A percentile compares a stretch with the other conserved stretches of the same genome.
Evolutionary conservation across 2,888 invertebrate genomes (phyloP).

Genomic region (Drosophila stalkeri): DNA sequence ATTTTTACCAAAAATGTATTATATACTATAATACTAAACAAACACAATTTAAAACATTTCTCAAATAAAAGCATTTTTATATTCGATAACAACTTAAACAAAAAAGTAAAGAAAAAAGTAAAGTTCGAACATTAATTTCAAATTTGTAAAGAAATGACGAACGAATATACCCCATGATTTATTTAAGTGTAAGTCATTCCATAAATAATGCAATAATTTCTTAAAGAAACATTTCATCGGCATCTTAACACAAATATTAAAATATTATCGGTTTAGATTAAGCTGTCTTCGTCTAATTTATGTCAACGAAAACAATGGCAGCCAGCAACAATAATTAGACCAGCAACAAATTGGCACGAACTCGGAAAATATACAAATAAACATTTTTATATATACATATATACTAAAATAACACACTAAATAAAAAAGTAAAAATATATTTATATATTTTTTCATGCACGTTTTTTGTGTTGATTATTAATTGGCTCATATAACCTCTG

Average conservation of each 20-base stretch:
- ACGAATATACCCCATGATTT: neutral
- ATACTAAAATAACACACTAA: constrained; percentile 4
- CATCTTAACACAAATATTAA: constrained; percentile 30
- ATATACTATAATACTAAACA: neutral
- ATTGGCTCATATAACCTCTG: constrained; percentile 59
- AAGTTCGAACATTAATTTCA: neutral
- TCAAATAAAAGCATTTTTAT: too few relatives aligned
- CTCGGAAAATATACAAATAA: constrained; percentile 5
- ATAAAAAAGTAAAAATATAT: neutral
- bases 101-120: too few relatives aligned
- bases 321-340: constrained; percentile 57
- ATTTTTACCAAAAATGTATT: neutral
- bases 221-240: constrained; percentile 25
- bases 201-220: constrained; percentile 22
- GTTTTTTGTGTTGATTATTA: constrained; percentile 34
- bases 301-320: constrained; percentile 70
- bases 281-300: constrained; percentile 63
- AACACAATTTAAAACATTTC: too few relatives aligned
- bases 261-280: constrained; percentile 61
- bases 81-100: too few relatives aligned
- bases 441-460: neutral
- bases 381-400: neutral
- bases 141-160: neutral
- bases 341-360: constrained; percentile 56
- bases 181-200: neutral